Conservation (phyloP, 2,113 vertebrate species). For the Malurus elegans region DNA sequence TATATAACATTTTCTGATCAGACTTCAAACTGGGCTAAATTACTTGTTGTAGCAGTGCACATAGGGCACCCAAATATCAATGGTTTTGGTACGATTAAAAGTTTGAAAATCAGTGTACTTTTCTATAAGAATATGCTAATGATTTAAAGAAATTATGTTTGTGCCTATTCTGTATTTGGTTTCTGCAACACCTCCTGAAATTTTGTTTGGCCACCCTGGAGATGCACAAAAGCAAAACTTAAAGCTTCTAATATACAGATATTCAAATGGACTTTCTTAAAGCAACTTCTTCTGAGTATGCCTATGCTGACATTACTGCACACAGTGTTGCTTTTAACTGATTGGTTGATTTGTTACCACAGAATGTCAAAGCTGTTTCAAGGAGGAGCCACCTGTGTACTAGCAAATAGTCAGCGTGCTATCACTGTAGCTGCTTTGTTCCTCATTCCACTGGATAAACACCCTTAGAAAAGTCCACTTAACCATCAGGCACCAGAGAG, state of each 20-base stretch:
- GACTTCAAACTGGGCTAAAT: neutral
- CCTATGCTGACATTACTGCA: neutral
- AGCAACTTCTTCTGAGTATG: neutral
- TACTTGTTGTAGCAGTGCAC: neutral
- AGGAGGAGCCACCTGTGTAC: neutral
- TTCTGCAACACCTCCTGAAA: neutral
- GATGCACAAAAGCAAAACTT: neutral
- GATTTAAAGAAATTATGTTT: neutral
- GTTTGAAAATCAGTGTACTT: neutral
- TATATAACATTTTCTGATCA: neutral
- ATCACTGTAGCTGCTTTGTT: neutral
- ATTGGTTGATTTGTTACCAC: neutral
- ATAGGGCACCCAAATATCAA: neutral
- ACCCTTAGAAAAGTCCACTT: neutral
- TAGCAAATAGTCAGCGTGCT: neutral
- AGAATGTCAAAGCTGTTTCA: neutral
- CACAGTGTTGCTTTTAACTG: neutral
- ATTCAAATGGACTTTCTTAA: neutral
- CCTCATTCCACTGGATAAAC: neutral
- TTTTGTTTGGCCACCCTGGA: neutral
- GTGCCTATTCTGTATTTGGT: neutral
- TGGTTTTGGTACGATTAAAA: rapidly evolving
- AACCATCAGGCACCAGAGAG: neutral
- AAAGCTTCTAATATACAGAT: neutral
- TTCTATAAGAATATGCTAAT: neutral